These are phyloP conservation scores for Cephus pulcher DNA, from an alignment of 2,888 invertebrate species.

Conservation along the genomic window DNA sequence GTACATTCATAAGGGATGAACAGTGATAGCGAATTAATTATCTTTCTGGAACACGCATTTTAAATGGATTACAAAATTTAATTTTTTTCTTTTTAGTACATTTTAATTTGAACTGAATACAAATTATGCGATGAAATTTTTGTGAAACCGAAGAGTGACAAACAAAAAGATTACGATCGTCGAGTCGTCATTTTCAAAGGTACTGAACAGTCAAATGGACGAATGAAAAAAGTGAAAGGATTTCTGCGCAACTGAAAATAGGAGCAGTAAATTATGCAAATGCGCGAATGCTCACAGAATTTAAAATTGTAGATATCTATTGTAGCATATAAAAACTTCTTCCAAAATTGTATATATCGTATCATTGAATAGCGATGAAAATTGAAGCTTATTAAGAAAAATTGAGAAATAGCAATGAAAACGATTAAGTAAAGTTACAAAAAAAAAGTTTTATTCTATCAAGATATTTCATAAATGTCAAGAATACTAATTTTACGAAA, in stretches of 20 bases:
- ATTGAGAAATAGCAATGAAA: not conserved
- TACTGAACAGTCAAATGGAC: not conserved
- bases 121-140: too few species aligned
- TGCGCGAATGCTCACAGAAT: not conserved
- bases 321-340: not conserved
- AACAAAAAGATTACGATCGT: not conserved
- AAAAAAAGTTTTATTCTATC: not conserved
- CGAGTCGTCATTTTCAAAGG: not conserved
- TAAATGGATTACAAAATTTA: not conserved
- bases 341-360: not conserved
- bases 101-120: too few species aligned
- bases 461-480: not conserved
- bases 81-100: not conserved
- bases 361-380: not conserved
- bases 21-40: not conserved
- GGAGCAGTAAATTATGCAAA: conserved; percentile 3
- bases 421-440: not conserved
- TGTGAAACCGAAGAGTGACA: not conserved
- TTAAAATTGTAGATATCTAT: not conserved
- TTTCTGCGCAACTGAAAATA: conserved; percentile 1
- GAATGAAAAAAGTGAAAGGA: conserved; percentile 6
- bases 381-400: not conserved
- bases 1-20: not conserved
- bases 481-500: not conserved
- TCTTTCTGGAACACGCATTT: not conserved